Conservation (phyloP, 1,140 invertebrate genomes). For the Harpegnathos saltator region DNA sequence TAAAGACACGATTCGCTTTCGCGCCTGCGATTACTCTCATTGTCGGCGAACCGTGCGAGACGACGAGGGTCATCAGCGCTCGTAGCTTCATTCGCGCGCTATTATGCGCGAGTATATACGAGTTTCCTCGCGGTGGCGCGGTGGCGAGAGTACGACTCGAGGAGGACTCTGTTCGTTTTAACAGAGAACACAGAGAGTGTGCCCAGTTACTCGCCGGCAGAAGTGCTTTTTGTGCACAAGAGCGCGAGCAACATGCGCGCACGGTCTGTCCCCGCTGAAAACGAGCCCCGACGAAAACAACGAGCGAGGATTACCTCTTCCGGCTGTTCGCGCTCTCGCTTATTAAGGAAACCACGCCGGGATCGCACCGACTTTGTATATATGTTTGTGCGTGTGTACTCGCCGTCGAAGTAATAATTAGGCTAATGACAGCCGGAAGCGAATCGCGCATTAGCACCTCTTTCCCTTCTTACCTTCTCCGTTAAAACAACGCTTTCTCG, state of each 20-base stretch:
- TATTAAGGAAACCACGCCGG: constrained; percentile 1
- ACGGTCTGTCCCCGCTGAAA: neutral
- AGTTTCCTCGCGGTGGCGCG: no score
- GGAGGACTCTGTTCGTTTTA: constrained; percentile 15
- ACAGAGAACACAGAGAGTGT: neutral
- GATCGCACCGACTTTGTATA: neutral
- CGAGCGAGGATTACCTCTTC: neutral
- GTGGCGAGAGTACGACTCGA: neutral
- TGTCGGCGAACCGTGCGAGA: neutral
- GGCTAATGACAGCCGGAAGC: neutral
- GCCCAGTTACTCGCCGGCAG: neutral
- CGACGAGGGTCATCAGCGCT: neutral
- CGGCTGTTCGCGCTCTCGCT: neutral
- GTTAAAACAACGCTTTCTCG: neutral
- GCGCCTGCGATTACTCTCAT: neutral
- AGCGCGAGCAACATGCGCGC: neutral
- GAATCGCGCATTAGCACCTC: neutral
- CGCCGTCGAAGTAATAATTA: neutral
- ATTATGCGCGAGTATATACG: neutral
- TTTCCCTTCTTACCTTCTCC: no score
- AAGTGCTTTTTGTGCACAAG: constrained; percentile 13
- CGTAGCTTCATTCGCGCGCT: neutral
- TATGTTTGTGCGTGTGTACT: neutral
- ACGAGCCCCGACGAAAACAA: neutral
- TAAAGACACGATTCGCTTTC: neutral